Conservation (phyloP, 2,797 vertebrate species). For the Hippopotamyrus pictus region DNA sequence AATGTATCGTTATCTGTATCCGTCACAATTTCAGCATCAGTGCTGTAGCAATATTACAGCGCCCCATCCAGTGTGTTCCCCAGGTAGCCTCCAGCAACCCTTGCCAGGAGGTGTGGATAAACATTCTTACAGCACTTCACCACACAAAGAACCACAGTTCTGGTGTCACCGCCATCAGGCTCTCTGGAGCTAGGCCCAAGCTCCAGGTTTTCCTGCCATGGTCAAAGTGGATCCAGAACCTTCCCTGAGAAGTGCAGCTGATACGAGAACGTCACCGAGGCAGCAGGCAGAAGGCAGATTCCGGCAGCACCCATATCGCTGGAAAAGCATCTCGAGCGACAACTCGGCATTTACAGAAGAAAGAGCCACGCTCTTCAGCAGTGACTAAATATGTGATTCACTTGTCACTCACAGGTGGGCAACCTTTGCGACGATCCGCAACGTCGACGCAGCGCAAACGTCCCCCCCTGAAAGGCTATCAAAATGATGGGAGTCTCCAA, state of each 20-base stretch:
- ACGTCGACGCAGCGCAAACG: not conserved
- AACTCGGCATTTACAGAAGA: not conserved
- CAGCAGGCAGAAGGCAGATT: not conserved
- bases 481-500: not conserved
- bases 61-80: slow-evolving; percentile 29
- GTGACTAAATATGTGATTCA: not conserved
- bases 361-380: not conserved
- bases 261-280: not conserved
- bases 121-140: not conserved
- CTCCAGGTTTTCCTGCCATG: not conserved
- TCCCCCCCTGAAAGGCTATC: not conserved
- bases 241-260: not conserved
- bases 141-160: not conserved
- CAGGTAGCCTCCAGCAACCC: not conserved
- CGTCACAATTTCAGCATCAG: not conserved
- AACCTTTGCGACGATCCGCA: not conserved
- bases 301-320: not conserved
- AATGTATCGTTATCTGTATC: not conserved
- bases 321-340: not conserved
- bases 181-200: not conserved
- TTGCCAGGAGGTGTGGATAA: not conserved
- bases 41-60: not conserved
- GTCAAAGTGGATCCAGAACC: not conserved
- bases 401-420: not conserved
- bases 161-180: not conserved